phyloP scores from a whole-genome alignment of 1,140 invertebrate genomes.

The Drosophila setifemur region DNA sequence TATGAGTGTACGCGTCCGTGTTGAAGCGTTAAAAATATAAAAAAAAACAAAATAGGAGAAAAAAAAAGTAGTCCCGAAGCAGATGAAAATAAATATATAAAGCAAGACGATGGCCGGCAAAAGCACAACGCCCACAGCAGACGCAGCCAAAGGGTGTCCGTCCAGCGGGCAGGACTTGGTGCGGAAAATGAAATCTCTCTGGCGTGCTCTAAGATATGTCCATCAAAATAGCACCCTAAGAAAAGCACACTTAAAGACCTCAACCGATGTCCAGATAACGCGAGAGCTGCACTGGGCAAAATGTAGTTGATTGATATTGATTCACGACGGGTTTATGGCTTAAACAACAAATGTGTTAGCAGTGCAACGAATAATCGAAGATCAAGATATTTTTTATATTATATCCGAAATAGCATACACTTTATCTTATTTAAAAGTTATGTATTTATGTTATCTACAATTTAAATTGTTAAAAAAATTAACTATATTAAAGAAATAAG shows the following conservation, averaged over 20 bases:
- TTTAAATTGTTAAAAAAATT: too few relatives aligned
- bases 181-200: slow-evolving; percentile 28
- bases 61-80: slow-evolving; percentile 6
- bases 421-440: too few relatives aligned
- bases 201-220: slow-evolving; percentile 19
- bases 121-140: slow-evolving; percentile 5
- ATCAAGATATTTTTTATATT: too few relatives aligned
- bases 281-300: slow-evolving; percentile 4
- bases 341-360: too few relatives aligned
- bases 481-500: too few relatives aligned
- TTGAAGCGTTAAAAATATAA: slow-evolving; percentile 46
- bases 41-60: slow-evolving; percentile 5
- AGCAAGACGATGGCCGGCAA: slow-evolving; percentile 20
- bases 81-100: slow-evolving; percentile 34
- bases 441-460: too few relatives aligned
- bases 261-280: slow-evolving; percentile 35
- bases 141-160: slow-evolving; percentile 7
- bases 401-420: too few relatives aligned
- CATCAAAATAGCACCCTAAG: slow-evolving; percentile 43
- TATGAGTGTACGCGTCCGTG: slow-evolving; percentile 7
- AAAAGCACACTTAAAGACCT: slow-evolving; percentile 37
- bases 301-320: not conserved
- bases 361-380: too few relatives aligned
- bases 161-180: slow-evolving; percentile 7
- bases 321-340: too few relatives aligned